Evolutionary conservation across 2,113 vertebrate species (phyloP).

Genomic region (Platysteira castanea): DNA sequence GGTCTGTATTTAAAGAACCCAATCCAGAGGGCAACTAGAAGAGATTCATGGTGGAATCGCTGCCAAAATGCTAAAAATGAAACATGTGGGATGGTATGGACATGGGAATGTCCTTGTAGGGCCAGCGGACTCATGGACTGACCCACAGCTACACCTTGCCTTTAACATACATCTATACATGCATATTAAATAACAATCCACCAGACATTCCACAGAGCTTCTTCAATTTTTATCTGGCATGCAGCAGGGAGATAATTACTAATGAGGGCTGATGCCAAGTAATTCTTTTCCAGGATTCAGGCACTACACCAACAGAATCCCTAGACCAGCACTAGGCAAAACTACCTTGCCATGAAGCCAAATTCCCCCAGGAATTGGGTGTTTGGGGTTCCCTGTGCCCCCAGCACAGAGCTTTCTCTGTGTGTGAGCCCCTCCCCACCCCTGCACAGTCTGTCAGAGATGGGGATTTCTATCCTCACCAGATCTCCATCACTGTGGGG

Average conservation of each 20-base stretch:
- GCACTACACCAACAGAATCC: neutral
- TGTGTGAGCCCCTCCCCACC: neutral
- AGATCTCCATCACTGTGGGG: neutral
- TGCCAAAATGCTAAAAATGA: neutral
- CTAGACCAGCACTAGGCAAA: neutral
- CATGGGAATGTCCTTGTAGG: neutral
- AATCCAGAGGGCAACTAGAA: neutral
- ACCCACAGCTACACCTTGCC: neutral
- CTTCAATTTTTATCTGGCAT: neutral
- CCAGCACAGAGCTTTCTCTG: neutral
- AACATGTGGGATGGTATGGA: neutral
- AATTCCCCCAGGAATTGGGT: neutral
- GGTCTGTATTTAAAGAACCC: neutral
- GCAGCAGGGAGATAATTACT: neutral
- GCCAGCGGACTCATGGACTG: neutral
- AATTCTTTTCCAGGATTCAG: neutral
- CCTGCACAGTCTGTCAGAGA: neutral
- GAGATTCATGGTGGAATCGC: neutral
- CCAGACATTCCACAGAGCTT: neutral
- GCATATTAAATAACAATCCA: neutral
- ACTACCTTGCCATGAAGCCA: neutral
- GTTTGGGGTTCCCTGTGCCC: neutral
- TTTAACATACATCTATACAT: neutral
- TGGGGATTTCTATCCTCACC: neutral
- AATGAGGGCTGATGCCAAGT: neutral